Evolutionary conservation across 1,140 invertebrate genomes (phyloP).

Genomic region (Aporrectodea caliginosa): DNA sequence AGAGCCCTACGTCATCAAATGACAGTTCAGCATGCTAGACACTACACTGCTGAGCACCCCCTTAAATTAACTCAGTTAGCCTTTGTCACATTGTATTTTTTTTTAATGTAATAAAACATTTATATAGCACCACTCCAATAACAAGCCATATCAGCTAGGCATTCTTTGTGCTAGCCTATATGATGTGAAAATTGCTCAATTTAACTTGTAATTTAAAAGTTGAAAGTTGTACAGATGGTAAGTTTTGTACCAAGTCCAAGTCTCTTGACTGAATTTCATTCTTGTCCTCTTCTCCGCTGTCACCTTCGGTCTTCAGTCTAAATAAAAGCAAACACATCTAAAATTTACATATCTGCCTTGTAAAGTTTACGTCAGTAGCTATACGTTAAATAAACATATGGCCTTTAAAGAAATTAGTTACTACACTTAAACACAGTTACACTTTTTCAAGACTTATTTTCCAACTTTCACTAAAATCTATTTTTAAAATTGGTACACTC

Average conservation of each 20-base stretch:
- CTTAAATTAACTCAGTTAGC: too few relatives aligned
- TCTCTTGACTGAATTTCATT: constrained; percentile 35
- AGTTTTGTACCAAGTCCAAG: neutral
- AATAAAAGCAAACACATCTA: neutral
- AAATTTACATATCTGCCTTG: neutral
- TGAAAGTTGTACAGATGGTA: neutral
- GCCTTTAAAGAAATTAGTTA: neutral
- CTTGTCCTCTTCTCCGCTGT: constrained; percentile 46
- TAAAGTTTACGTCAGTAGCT: neutral
- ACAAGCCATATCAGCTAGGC: too few relatives aligned
- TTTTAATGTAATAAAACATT: too few relatives aligned
- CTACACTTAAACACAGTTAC: neutral
- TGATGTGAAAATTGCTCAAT: constrained; percentile 4
- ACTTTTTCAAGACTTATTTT: neutral
- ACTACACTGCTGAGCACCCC: too few relatives aligned
- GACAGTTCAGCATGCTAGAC: too few relatives aligned
- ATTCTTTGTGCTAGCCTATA: too few relatives aligned
- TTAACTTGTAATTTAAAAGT: neutral
- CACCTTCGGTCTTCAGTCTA: constrained; percentile 43
- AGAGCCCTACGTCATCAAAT: too few relatives aligned
- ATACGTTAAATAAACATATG: neutral
- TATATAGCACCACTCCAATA: too few relatives aligned
- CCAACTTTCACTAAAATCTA: too few relatives aligned
- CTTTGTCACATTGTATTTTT: too few relatives aligned
- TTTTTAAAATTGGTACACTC: too few relatives aligned